Base-by-base conservation (phyloP, 1,140 invertebrate genomes). In the Plodia interpunctella region DNA sequence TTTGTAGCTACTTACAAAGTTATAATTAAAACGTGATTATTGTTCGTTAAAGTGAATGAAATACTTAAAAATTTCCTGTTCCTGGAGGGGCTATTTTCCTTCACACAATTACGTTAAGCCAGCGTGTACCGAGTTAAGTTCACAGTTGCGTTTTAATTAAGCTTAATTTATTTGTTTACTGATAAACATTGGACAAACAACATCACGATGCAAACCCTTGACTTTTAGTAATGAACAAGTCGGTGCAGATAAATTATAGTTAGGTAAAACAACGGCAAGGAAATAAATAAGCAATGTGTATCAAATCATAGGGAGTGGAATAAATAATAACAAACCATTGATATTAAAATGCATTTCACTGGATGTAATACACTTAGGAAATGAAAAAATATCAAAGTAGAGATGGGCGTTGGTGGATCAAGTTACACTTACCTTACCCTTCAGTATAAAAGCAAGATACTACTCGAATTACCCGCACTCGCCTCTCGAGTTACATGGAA, bases 391-490 rank as follows among this genome's bases (percentile, higher is more conserved):
- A 63, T 65, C 57, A 67, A 67, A 68, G 72, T 70, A 69, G 49
- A 60, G 59, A 32, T 66, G 80, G 81, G 83, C 73, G 83, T 70
- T 60, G 65, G 66, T 74, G 70, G 83, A 56, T 89, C 84, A 59
- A 18, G 49, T 89, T 87, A 78, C 86, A 78, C 57, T 65, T 73
- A 76, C 83, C 57, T 65, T 73, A 76, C 83, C 86, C 80, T 83
- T 74, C 66, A 55, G 65, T 89, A 89, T 89, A 89, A 87, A 87
- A 84, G 74, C 75, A 64, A 72, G 51, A 73, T 50, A 62, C 72
- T 73, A 59, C 80, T 85, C 80, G 55, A 60, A 62, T 83, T 85
- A 85, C 81, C 60, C 59, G 66, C 79, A 88, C 67, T 85, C 68
- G 65, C 53, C 49, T 44, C 69, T 76, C 68, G 49, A 65, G 55